These are phyloP conservation scores for Vidua chalybeata DNA, from an alignment of 2,113 vertebrate genomes.

Conservation along the genomic window DNA sequence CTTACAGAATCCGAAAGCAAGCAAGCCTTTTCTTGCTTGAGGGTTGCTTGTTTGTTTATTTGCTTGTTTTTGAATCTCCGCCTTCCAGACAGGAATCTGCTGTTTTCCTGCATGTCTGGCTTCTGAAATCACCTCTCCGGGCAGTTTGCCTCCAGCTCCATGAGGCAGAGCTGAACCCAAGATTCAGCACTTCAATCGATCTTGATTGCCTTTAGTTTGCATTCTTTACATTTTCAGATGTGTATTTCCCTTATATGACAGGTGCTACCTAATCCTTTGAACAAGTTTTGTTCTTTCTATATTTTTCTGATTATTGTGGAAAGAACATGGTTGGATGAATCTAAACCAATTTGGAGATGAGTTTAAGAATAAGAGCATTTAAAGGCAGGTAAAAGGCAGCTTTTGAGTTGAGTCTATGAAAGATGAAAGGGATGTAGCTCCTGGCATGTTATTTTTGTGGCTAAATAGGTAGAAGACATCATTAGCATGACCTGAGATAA, in stretches of 20 bases:
- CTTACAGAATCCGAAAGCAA: background rate
- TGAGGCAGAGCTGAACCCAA: background rate
- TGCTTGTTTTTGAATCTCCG: background rate
- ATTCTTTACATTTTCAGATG: background rate
- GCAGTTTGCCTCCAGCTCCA: background rate
- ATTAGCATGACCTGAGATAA: background rate
- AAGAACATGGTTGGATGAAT: background rate
- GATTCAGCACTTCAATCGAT: background rate
- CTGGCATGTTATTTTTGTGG: background rate
- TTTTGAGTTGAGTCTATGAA: background rate
- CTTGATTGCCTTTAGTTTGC: background rate
- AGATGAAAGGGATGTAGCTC: background rate
- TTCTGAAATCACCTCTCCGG: background rate
- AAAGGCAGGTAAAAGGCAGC: background rate
- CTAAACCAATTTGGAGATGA: background rate
- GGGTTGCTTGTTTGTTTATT: background rate
- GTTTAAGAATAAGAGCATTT: background rate
- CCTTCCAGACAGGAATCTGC: background rate
- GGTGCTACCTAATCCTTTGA: background rate
- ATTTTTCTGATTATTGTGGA: background rate
- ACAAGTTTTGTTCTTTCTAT: background rate
- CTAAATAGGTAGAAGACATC: background rate
- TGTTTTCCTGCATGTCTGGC: background rate
- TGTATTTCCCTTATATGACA: background rate
- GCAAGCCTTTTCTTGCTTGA: background rate